Evolutionary conservation across 30 jellyfish, hydroid and myxozoan genomes (phyloP).

Genomic region (Hydractinia symbiolongicarpus): DNA sequence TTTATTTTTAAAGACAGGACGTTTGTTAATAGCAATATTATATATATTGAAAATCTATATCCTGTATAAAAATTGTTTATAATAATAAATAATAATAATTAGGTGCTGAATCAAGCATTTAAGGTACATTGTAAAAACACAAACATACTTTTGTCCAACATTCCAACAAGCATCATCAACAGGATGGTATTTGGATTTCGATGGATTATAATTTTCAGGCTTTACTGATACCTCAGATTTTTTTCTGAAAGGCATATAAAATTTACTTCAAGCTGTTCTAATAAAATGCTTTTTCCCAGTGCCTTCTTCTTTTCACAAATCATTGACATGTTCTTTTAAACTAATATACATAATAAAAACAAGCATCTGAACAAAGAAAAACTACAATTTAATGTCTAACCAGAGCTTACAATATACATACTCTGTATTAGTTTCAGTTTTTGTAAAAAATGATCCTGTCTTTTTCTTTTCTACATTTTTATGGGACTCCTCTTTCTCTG

Average conservation of each 20-base stretch:
- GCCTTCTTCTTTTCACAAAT: too few relatives aligned
- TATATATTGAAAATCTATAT: too few relatives aligned
- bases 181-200: constrained; percentile 64
- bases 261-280: background rate
- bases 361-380: too few relatives aligned
- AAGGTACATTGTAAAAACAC: background rate
- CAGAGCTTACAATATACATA: background rate
- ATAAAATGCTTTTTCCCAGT: background rate
- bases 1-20: too few relatives aligned
- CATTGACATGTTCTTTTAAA: too few relatives aligned
- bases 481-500: too few relatives aligned
- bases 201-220: constrained; percentile 32
- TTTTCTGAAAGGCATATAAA: background rate
- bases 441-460: background rate
- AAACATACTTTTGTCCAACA: constrained; percentile 42
- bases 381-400: too few relatives aligned
- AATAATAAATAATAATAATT: too few relatives aligned
- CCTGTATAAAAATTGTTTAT: too few relatives aligned
- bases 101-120: too few relatives aligned
- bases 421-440: background rate
- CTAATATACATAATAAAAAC: too few relatives aligned
- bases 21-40: too few relatives aligned
- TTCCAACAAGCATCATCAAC: constrained; percentile 94
- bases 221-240: constrained; percentile 2
- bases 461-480: background rate